Evolutionary conservation across 2,113 vertebrate species (phyloP).

Genomic region (Campylorhamphus procurvoides): DNA sequence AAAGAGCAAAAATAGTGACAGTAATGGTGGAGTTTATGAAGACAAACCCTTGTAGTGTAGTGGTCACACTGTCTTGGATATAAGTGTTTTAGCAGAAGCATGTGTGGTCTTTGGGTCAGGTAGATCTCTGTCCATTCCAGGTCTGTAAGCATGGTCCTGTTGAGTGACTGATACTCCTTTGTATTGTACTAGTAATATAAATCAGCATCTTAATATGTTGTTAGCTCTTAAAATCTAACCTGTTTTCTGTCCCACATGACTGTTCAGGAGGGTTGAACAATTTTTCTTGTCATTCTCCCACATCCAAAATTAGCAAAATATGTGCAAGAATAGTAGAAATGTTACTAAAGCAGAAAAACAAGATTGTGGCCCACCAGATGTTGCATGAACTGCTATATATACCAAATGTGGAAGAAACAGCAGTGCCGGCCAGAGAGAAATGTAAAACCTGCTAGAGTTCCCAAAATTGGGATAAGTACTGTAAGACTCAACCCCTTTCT

Average conservation of each 20-base stretch:
- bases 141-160: background rate
- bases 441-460: background rate
- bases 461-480: background rate
- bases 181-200: background rate
- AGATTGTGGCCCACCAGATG: background rate
- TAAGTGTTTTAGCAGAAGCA: background rate
- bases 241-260: background rate
- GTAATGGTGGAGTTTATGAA: background rate
- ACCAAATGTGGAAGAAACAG: background rate
- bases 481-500: background rate
- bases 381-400: background rate
- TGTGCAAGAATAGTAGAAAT: background rate
- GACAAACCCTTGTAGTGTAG: background rate
- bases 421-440: background rate
- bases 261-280: background rate
- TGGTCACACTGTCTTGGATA: background rate
- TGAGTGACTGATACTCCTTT: background rate
- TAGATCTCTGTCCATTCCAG: background rate
- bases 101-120: background rate
- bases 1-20: background rate
- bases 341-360: background rate
- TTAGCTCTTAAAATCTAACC: background rate
- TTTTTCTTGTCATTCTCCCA: background rate
- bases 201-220: background rate
- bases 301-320: background rate